Evolutionary conservation across 2,888 invertebrate genomes (phyloP).

Genomic region (Phoronis australis): DNA sequence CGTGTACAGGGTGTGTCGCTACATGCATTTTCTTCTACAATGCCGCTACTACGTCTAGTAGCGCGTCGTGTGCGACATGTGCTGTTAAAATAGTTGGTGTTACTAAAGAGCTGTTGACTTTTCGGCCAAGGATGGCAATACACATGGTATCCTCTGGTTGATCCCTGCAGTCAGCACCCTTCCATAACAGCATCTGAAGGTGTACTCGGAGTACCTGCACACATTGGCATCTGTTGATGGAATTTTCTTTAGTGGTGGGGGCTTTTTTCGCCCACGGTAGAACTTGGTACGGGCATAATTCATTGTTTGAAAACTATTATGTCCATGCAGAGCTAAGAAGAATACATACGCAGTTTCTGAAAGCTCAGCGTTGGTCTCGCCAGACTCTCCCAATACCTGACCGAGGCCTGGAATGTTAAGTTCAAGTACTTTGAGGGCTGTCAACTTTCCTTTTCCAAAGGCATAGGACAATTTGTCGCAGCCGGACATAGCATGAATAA

Average conservation of each 20-base stretch:
- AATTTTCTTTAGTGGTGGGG: neutral
- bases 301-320: neutral
- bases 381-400: neutral
- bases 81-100: too few species aligned
- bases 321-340: neutral
- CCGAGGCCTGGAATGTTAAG: neutral
- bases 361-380: neutral
- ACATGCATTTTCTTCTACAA: too few species aligned
- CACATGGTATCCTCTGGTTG: too few species aligned
- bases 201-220: neutral
- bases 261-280: neutral
- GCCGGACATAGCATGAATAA: neutral
- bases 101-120: too few species aligned
- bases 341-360: neutral
- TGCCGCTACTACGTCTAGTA: too few species aligned
- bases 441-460: neutral
- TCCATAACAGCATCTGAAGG: neutral
- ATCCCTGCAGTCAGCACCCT: neutral
- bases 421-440: neutral
- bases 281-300: neutral
- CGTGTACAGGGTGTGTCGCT: too few species aligned
- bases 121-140: too few species aligned
- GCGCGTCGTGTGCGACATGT: too few species aligned
- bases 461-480: neutral
- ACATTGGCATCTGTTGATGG: neutral